Evolutionary conservation across 2,888 invertebrate genomes (phyloP).

Genomic region (Mythimna pallens): DNA sequence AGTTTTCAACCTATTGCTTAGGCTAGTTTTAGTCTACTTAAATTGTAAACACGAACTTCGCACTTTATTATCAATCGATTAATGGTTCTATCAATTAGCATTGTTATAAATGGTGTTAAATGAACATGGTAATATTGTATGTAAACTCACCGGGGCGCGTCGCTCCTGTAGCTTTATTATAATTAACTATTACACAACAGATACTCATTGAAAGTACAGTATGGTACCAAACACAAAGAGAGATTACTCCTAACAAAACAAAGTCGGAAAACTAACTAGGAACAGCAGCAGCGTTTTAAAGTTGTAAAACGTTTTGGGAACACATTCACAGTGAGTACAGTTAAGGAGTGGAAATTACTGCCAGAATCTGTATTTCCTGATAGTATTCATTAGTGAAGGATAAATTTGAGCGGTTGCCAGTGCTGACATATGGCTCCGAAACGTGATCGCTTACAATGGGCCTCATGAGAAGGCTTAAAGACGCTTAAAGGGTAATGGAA

Average conservation of each 20-base stretch:
- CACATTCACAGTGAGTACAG: no score
- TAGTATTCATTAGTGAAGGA: no score
- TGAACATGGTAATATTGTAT: neutral
- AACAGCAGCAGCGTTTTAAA: no score
- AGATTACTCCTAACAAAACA: neutral
- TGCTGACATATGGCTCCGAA: no score
- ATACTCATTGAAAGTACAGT: neutral
- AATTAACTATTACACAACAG: neutral
- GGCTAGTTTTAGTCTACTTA: neutral
- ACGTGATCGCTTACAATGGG: no score
- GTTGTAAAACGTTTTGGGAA: no score
- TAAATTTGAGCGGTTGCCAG: no score
- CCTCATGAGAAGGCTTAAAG: no score
- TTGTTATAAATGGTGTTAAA: neutral
- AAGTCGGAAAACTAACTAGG: no score
- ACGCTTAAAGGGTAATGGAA: no score
- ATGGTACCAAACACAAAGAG: neutral
- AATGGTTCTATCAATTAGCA: conserved; percentile 3
- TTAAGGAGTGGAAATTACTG: neutral
- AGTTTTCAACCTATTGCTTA: no score
- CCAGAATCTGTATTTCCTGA: neutral
- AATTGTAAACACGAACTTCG: conserved; percentile 8
- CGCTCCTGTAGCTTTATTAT: neutral
- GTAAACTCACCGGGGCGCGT: conserved; percentile 30
- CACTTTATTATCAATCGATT: neutral